Evolutionary conservation across 2,797 vertebrate species (phyloP), one percentile per base, ranked within the genome.

Genomic region (Hozukius guyotensis): DNA sequence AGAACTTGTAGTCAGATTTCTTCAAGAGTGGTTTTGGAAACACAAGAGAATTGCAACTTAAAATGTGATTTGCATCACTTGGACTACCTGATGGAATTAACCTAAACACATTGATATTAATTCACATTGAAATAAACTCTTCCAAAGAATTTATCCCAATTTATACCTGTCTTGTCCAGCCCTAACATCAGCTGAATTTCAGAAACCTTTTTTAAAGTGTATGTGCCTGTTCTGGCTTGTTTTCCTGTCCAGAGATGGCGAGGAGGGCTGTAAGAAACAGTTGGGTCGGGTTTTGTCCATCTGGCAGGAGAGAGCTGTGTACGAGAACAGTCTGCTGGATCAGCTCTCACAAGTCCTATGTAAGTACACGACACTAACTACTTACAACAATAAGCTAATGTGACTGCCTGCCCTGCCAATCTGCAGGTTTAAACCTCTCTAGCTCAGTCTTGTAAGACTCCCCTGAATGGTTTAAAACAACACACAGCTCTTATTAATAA

Each of bases 251-350:
- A 99, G 98, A 89, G 98, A 99, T 75, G 97, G 98, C 13, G 98
- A 99, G 85, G 98, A 99, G 22, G 96, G 97, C 84, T 98, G 97
- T 91, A 99, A 98, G 95, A 99, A 99, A 77, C 98, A 99, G 87
- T 93, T 99, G 87, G 96, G 97, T 74, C 96, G 98, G 80, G 98
- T 99, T 74, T 93, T 99, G 18, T 98, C 98, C 85, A 99, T 99
- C 92, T 99, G 98, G 98, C 97, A 99, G 94, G 98, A 99, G 95
- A 97, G 98, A 91, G 97, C 96, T 31, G 98, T 99, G 84, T 99
- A 99, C 91, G 98, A 99, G 89, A 97, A 96, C 83, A 96, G 96
- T 90, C 95, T 99, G 42, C 94, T 99, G 91, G 97, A 98, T 78
- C 97, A 98, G 89, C 97, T 99, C 88, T 97, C 97, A 46, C 96